Base-by-base conservation (phyloP, 2,888 invertebrate genomes). In the Crematogaster levior region DNA sequence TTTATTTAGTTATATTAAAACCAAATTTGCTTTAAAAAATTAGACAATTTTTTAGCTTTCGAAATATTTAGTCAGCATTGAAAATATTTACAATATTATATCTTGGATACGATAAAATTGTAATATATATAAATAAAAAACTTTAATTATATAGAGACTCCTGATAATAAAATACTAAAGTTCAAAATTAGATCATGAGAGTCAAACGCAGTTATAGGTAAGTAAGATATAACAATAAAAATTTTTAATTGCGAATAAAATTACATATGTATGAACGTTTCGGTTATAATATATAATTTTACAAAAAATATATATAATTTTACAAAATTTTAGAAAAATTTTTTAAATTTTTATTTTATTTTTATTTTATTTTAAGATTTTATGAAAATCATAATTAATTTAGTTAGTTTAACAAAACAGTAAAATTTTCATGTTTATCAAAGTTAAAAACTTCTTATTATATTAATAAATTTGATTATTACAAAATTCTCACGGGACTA, bases 391-490 rank as follows among this genome's bases (percentile, higher is more conserved):
- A n/a, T 4, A 7, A 43, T 6, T 10, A 63, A 66, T 66, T 34
- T 34, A 40, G 1, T 21, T 43, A 40, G 4, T 34, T 21, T 37
- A 37, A 12, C 48, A 63, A n/a, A n/a, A 27, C 37, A 18, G 5
- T 37, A 3, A 12, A 65, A 51, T 51, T 51, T 40, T 65, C 24
- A 1, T 2, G 3, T 43, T 34, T 34, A 34, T 12, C 27, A 12
- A 66, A 51, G 9, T 66, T 18, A 37, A 37, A 37, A 51, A 51
- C n/a, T 18, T 61, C 46, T 74, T 40, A 66, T 40, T 48, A 66
- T n/a, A n/a, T n/a, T n/a, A 34, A 66, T 27, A 24, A 66, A 75
- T 75, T 75, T 66, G 37, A 66, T 75, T 75, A 53, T 15, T 27
- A 12, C 37, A 18, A 65, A 65, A 21, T 75, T 21, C 63, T 46